Percentiles rank a stretch among this genome's conserved stretches.
Evolutionary conservation across 2,888 invertebrate species (phyloP).

Genomic region (Emmelina monodactyla): DNA sequence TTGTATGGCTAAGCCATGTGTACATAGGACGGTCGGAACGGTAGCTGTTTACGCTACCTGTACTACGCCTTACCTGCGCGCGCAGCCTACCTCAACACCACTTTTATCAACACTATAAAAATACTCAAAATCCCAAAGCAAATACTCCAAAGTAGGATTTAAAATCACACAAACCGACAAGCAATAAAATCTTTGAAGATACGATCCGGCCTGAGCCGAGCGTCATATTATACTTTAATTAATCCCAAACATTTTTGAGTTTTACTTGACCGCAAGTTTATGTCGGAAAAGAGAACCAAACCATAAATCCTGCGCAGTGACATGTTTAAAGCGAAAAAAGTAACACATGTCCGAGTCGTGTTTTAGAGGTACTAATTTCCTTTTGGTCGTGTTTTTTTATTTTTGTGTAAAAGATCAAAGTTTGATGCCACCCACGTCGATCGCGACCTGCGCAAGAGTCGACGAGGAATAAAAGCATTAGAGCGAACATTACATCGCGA

Average conservation of each 20-base stretch:
- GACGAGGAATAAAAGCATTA: constrained; percentile 29
- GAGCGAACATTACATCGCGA: constrained; percentile 19
- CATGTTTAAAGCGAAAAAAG: constrained; percentile 61
- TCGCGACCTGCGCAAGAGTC: constrained; percentile 25
- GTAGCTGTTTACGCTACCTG: constrained; percentile 60
- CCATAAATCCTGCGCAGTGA: constrained; percentile 54
- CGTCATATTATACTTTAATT: constrained; percentile 29
- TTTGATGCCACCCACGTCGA: constrained; percentile 58
- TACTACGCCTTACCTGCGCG: constrained; percentile 47
- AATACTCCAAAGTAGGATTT: constrained; percentile 34
- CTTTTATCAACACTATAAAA: constrained; percentile 18
- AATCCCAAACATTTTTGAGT: constrained; percentile 30
- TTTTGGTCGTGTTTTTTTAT: constrained; percentile 45
- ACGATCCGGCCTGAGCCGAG: constrained; percentile 20
- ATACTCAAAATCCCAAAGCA: constrained; percentile 40
- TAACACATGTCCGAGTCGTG: constrained; percentile 60
- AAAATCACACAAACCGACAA: constrained; percentile 38
- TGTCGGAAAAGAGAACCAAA: constrained; percentile 39
- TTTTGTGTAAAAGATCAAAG: constrained; percentile 41
- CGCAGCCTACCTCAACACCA: constrained; percentile 13
- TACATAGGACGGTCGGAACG: constrained; percentile 54
- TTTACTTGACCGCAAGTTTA: constrained; percentile 46
- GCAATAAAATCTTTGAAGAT: constrained; percentile 21
- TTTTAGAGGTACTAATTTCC: constrained; percentile 64
- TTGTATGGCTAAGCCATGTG: constrained; percentile 40